Evolutionary conservation across 2,113 vertebrate genomes (phyloP), one percentile per base, ranked within the genome.

Genomic region (Peromyscus maniculatus): DNA sequence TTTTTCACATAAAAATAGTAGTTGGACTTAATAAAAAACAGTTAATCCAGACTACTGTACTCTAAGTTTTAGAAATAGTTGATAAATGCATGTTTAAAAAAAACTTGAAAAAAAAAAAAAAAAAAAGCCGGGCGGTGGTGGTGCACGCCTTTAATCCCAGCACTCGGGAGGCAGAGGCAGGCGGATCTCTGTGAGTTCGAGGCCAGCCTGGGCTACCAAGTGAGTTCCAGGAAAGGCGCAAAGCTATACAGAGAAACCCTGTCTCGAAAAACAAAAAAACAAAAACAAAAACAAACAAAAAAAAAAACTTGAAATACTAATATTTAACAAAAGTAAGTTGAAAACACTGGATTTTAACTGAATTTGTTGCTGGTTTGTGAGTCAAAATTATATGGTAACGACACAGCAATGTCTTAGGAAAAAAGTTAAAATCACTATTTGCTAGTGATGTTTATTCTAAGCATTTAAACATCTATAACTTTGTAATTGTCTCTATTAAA

Each of bases 251-350:
- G n/a, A n/a, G n/a, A n/a, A n/a, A n/a, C n/a, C n/a, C n/a, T n/a
- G n/a, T n/a, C n/a, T n/a, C n/a, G n/a, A n/a, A n/a, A n/a, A n/a
- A n/a, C n/a, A n/a, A n/a, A n/a, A n/a, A n/a, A n/a, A n/a, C n/a
- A n/a, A n/a, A n/a, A n/a, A n/a, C n/a, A n/a, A n/a, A n/a, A n/a
- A n/a, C n/a, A n/a, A n/a, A n/a, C n/a, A n/a, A n/a, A 11, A 9
- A 86, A 84, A 6, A 77, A 69, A 4, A 26, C 59, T 86, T 89
- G 55, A 69, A 93, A 89, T 46, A 64, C 2, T 84, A 36, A 52
- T 91, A 89, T 46, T 91, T 89, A 55, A 6, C 52, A 88, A 67
- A 77, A 87, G 52, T 79, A 86, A 90, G 55, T 82, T 82, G 15
- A 59, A 89, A 92, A 66, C 52, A 31, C 36, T 89, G 43, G 43